Conservation (phyloP, 2,113 vertebrate genomes). For the Phylloscopus whistleri region DNA sequence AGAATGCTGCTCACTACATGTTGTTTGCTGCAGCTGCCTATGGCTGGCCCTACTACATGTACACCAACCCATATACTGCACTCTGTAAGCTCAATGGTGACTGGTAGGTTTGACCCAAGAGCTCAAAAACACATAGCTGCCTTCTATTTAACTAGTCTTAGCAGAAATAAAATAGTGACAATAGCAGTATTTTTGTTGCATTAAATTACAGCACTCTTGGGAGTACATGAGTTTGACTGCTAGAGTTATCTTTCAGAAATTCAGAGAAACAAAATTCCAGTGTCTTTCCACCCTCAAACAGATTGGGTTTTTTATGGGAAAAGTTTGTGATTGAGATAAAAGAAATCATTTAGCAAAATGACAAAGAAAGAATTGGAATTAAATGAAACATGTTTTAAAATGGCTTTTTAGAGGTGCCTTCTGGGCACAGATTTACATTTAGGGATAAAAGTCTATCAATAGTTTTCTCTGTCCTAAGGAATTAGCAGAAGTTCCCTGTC, state of each 20-base stretch:
- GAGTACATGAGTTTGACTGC: background rate
- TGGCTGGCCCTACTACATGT: slow-evolving; percentile 93
- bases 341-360: background rate
- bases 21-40: slow-evolving; percentile 91
- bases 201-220: background rate
- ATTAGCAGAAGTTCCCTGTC: background rate
- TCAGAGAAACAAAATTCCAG: background rate
- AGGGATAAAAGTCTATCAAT: background rate
- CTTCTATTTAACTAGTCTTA: background rate
- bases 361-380: background rate
- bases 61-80: slow-evolving; percentile 84
- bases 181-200: background rate
- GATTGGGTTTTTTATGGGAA: background rate
- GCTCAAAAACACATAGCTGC: background rate
- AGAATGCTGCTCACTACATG: slow-evolving; percentile 89
- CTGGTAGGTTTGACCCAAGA: slow-evolving; percentile 78
- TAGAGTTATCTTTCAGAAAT: background rate
- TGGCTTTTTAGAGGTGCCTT: background rate
- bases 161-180: background rate
- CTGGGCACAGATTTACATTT: background rate
- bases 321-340: background rate
- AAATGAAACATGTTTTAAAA: background rate
- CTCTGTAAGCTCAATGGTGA: slow-evolving; percentile 86
- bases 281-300: background rate
- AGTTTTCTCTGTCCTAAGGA: background rate